Conservation (phyloP, 1,140 invertebrate genomes). For the Philopotamus ludificatus region DNA sequence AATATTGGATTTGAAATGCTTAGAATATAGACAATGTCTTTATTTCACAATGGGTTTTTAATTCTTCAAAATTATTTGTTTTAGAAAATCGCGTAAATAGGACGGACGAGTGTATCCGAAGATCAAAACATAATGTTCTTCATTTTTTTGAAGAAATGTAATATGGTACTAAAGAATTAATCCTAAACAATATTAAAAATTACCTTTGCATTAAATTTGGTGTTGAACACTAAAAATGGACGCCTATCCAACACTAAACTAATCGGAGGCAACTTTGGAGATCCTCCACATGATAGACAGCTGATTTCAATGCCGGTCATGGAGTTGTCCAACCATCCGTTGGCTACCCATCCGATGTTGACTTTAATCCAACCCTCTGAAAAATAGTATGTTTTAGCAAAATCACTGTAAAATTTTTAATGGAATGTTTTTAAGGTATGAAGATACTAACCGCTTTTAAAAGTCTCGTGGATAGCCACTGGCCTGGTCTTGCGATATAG, state of each 20-base stretch:
- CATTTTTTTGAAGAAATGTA: too few relatives aligned
- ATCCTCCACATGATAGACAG: conserved; percentile 72
- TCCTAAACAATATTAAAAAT: too few relatives aligned
- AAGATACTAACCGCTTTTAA: background rate
- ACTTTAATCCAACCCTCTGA: conserved; percentile 78
- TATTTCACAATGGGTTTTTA: too few relatives aligned
- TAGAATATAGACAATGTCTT: too few relatives aligned
- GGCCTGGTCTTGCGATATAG: conserved; percentile 71
- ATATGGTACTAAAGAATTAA: too few relatives aligned
- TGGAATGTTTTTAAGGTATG: background rate
- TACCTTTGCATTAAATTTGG: conserved; percentile 38
- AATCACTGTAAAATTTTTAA: background rate
- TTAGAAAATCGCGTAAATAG: too few relatives aligned
- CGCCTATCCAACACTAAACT: conserved; percentile 5
- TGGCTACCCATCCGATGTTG: conserved; percentile 69
- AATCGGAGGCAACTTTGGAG: conserved; percentile 45
- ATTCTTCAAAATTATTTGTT: too few relatives aligned
- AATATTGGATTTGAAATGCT: too few relatives aligned
- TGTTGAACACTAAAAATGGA: conserved; percentile 39
- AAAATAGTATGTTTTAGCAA: conserved; percentile 30
- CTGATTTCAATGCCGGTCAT: conserved; percentile 69
- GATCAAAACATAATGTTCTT: background rate
- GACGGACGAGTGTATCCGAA: too few relatives aligned
- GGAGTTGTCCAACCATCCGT: conserved; percentile 69
- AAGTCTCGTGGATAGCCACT: conserved; percentile 71